Base-by-base conservation (phyloP, 2,888 invertebrate genomes). In the Arge pagana region DNA sequence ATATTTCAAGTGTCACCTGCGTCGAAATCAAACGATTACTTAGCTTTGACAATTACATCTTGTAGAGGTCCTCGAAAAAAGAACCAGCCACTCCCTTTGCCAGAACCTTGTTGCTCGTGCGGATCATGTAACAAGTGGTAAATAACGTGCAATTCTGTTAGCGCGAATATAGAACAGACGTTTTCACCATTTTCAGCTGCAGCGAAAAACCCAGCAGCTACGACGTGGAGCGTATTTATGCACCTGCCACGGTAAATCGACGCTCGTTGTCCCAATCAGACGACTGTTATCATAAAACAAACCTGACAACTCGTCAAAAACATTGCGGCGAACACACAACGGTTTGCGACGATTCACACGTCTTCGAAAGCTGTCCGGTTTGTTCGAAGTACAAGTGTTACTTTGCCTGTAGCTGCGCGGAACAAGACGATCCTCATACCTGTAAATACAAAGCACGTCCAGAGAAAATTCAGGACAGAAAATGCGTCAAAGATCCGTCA, bases 341-440 rank as follows among this genome's bases (percentile, higher is more conserved):
- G 3, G 37, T 57, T 40, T 59, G 58, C 21, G 56, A 53, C 8
- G 58, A 42, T 53, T 56, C 49, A 11, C 68, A 64, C 36, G 49
- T 62, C 11, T 65, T 65, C 16, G 70, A 69, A 15, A 66, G 60
- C 24, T 75, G 75, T 48, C 64, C 69, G 2, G 64, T 75, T 36
- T 75, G 75, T 51, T 64, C 62, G 2, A 71, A 63, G 42, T 75
- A 75, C 52, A 65, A 66, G 33, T 70, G 64, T 50, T 72, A 70
- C 48, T 74, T 75, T 52, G 57, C 65, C 15, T 52, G 55, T 8
- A 50, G 56, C 3, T 51, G 54, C 31, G 56, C 52, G 4, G 50
- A 13, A 26, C 41, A 42, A 33, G 43, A 21, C 19, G 42, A 15
- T 19, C 28, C 11, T 15, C 11, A 33, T 18, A 21, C 41, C 13